Evolutionary conservation across 2,113 vertebrate species (phyloP).

Genomic region (Probosciger aterrimus): DNA sequence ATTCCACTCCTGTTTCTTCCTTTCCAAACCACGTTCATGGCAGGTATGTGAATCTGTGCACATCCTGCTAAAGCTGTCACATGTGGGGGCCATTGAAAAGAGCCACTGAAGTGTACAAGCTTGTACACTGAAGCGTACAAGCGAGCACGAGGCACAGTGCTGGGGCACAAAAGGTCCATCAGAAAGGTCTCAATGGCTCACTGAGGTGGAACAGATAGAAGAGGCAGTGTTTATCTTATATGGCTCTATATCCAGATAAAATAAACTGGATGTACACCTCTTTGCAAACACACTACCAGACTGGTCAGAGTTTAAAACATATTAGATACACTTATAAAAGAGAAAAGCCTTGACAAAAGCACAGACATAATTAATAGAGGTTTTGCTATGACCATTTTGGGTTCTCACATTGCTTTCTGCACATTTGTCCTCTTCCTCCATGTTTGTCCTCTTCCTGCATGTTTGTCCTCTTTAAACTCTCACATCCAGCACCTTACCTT

Average conservation of each 20-base stretch:
- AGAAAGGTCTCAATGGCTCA: background rate
- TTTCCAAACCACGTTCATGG: background rate
- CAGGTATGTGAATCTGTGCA: background rate
- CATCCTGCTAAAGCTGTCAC: background rate
- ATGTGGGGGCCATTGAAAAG: background rate
- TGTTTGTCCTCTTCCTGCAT: fast-evolving
- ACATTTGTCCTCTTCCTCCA: background rate
- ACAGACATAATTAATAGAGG: background rate
- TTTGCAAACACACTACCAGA: background rate
- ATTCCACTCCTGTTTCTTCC: background rate
- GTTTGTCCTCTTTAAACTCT: background rate
- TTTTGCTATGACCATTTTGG: background rate
- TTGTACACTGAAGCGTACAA: background rate
- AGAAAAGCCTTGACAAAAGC: background rate
- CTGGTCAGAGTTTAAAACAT: background rate
- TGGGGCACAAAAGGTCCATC: background rate
- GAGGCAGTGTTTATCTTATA: background rate
- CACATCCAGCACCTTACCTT: background rate
- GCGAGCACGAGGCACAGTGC: fast-evolving
- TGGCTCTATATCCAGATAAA: background rate
- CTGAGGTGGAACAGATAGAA: background rate
- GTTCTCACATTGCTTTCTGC: background rate
- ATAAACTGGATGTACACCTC: background rate
- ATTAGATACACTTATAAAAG: background rate
- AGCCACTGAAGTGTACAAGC: background rate